These are phyloP conservation scores for Tangara arthus DNA, from an alignment of 2,797 vertebrate species.

Conservation along the genomic window DNA sequence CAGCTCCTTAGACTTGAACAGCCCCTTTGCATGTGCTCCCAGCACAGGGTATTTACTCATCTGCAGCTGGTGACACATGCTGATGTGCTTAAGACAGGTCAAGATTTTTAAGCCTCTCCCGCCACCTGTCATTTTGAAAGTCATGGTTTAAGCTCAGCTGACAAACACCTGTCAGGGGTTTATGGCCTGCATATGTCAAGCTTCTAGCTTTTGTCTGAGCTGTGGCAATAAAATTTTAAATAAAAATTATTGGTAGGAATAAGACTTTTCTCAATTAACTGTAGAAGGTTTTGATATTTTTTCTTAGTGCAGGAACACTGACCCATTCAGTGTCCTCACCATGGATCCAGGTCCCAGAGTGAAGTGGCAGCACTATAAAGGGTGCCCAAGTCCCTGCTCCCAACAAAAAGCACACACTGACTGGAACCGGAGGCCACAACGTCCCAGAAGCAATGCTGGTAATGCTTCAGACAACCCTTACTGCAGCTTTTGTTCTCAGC, in stretches of 20 bases:
- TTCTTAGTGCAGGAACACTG: background rate
- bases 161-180: background rate
- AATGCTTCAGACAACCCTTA: background rate
- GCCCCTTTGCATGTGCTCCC: background rate
- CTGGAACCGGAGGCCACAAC: background rate
- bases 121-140: background rate
- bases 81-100: conserved; percentile 12
- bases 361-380: rapidly evolving
- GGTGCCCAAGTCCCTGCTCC: background rate
- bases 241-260: background rate
- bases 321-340: rapidly evolving
- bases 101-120: background rate
- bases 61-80: background rate
- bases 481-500: background rate
- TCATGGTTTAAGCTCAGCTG: background rate
- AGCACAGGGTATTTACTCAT: conserved; percentile 19
- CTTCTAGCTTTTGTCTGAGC: background rate
- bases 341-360: background rate
- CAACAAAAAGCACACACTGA: rapidly evolving
- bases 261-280: background rate
- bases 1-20: background rate
- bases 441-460: background rate
- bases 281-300: background rate
- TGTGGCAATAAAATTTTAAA: background rate
- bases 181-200: background rate